phyloP scores from a whole-genome alignment of 2,797 vertebrate species.

The Pangasius macronema region DNA sequence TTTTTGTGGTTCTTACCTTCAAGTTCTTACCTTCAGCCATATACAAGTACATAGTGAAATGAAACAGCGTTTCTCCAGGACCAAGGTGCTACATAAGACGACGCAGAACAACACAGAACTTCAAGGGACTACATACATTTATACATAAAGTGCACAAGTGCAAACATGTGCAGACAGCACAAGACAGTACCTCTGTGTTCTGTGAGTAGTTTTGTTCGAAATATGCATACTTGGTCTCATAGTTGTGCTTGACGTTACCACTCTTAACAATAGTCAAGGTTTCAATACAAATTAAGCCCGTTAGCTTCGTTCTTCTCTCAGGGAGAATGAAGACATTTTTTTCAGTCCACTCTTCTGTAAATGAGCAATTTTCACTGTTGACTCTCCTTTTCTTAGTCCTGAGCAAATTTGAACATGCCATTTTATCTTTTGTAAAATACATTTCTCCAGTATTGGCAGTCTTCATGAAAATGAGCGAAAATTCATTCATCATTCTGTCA shows the following conservation, averaged over 20 bases:
- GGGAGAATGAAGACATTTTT: background rate
- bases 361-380: background rate
- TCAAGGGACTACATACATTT: no score
- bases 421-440: background rate
- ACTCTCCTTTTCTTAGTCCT: background rate
- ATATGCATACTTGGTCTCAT: background rate
- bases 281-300: background rate
- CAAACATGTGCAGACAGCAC: no score
- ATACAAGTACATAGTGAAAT: no score
- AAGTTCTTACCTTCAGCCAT: no score
- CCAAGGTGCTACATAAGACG: no score
- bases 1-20: background rate
- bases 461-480: background rate
- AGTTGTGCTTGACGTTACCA: background rate
- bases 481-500: background rate
- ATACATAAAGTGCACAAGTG: no score
- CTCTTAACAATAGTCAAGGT: background rate
- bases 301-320: background rate
- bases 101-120: no score
- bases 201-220: background rate
- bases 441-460: background rate
- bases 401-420: background rate
- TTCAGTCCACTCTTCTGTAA: background rate
- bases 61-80: no score
- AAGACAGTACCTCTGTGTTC: no score